These are phyloP conservation scores for Ridgeia piscesae DNA, from an alignment of 1,140 invertebrate species.

Conservation along the genomic window DNA sequence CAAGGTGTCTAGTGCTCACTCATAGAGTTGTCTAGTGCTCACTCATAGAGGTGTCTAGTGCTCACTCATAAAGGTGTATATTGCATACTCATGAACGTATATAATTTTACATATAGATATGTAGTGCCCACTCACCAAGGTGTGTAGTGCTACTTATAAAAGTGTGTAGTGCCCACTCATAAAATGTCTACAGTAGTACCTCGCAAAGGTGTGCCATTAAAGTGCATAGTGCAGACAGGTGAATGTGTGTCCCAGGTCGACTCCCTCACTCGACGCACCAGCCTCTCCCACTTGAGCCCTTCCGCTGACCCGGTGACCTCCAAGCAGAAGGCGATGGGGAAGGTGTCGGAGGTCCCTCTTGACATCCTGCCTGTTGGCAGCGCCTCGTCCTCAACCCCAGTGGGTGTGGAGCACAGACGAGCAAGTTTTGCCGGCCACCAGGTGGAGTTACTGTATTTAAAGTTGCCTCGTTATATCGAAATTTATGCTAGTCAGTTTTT, in stretches of 20 bases:
- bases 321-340: conserved; percentile 1
- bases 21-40: too few species aligned
- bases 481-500: too few species aligned
- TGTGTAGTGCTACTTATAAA: too few species aligned
- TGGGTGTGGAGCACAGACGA: not conserved
- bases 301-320: not conserved
- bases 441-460: not conserved
- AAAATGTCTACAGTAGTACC: not conserved
- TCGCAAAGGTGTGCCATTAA: too few species aligned
- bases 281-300: not conserved
- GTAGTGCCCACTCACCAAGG: not conserved
- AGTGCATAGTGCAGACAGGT: too few species aligned
- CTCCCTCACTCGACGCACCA: conserved; percentile 9
- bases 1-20: not conserved
- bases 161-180: not conserved
- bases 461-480: too few species aligned
- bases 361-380: not conserved
- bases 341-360: not conserved
- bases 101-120: too few species aligned
- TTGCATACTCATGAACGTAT: too few species aligned
- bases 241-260: not conserved
- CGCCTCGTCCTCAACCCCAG: not conserved
- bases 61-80: too few species aligned
- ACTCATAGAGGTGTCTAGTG: too few species aligned
- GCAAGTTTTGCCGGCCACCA: not conserved